Evolutionary conservation across 2,797 vertebrate species (phyloP).

Genomic region (Alectoris magna): DNA sequence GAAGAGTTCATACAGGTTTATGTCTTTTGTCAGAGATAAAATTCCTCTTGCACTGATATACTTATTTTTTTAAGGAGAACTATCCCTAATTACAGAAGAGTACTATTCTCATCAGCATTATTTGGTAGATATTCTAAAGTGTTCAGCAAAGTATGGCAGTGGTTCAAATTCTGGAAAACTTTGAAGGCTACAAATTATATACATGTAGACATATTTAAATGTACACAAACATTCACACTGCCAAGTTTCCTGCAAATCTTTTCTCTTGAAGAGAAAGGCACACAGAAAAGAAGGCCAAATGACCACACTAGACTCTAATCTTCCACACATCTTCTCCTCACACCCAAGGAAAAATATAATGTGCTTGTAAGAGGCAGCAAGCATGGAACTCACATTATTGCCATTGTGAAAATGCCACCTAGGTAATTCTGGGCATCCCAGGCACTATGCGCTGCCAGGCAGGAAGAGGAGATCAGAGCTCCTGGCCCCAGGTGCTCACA

Average conservation of each 20-base stretch:
- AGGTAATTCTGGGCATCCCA: neutral
- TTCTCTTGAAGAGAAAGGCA: neutral
- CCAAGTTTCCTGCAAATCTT: neutral
- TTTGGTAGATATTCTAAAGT: neutral
- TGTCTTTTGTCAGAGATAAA: neutral
- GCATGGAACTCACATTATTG: neutral
- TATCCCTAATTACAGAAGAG: neutral
- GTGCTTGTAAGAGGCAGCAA: neutral
- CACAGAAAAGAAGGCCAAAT: neutral
- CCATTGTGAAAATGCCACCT: neutral
- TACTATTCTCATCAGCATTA: neutral
- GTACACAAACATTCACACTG: neutral
- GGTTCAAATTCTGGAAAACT: neutral
- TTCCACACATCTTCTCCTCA: neutral
- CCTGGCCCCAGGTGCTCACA: accelerated
- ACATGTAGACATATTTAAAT: neutral
- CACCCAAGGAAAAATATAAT: neutral
- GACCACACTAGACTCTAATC: neutral
- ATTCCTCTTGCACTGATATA: neutral
- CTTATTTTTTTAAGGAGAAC: neutral
- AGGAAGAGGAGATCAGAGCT: neutral
- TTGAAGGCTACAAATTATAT: neutral
- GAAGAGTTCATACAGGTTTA: neutral
- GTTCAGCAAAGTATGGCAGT: neutral
- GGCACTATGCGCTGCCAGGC: neutral